Evolutionary conservation across 2,113 vertebrate genomes (phyloP).

Genomic region (Salvelinus alpinus): DNA sequence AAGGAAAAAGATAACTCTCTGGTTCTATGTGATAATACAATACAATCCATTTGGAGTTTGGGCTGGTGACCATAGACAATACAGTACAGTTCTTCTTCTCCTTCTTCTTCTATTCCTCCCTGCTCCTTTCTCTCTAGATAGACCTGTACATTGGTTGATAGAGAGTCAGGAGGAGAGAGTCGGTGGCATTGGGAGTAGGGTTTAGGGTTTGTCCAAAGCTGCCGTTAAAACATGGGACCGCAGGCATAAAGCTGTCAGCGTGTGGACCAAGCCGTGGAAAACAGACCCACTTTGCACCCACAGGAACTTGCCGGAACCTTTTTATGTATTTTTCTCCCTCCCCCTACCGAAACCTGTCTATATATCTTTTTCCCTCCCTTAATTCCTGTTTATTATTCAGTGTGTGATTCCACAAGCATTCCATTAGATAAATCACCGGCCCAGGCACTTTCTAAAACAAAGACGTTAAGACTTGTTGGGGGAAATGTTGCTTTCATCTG

Average conservation of each 20-base stretch:
- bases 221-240: conserved; percentile 60
- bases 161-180: conserved; percentile 28
- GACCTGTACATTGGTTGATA: conserved; percentile 21
- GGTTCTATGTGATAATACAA: too few species aligned
- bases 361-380: conserved; percentile 30
- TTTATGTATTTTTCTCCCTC: conserved; percentile 12
- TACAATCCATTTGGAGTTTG: too few species aligned
- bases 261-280: conserved; percentile 59
- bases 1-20: too few species aligned
- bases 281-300: conserved; percentile 59
- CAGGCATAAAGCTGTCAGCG: conserved; percentile 71
- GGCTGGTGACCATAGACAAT: too few species aligned
- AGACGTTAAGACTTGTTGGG: conserved; percentile 64
- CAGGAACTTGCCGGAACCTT: neutral
- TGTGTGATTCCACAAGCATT: conserved; percentile 52
- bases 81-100: too few species aligned
- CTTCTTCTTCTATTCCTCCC: too few species aligned
- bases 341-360: neutral
- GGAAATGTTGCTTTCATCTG: conserved; percentile 57
- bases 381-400: conserved; percentile 64
- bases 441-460: conserved; percentile 53
- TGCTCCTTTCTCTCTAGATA: neutral
- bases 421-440: conserved; percentile 57
- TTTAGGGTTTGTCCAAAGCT: conserved; percentile 52
- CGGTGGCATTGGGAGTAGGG: conserved; percentile 32